phyloP scores from a whole-genome alignment of 1,140 invertebrate species.

The Drosophila bipectinata region DNA sequence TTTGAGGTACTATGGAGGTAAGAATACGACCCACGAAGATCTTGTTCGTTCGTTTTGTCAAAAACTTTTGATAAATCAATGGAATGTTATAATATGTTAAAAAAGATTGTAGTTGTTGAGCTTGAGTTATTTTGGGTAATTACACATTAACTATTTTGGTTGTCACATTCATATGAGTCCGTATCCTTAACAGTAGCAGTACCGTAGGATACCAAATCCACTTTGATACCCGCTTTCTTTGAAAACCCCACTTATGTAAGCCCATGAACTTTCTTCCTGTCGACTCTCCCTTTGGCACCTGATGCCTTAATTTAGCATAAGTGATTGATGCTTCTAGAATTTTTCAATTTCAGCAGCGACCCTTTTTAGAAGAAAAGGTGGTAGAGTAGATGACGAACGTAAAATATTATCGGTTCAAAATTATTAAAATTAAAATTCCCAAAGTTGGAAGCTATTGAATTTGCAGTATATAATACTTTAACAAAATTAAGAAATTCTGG shows the following conservation, averaged over 20 bases:
- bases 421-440: background rate
- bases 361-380: background rate
- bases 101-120: no score
- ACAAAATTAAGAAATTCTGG: no score
- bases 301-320: constrained; percentile 64
- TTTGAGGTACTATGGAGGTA: no score
- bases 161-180: background rate
- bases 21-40: no score
- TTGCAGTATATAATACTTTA: no score
- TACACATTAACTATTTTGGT: no score
- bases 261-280: background rate
- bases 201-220: background rate
- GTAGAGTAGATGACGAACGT: background rate
- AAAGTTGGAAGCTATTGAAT: no score
- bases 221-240: background rate
- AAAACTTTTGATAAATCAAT: no score
- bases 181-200: background rate
- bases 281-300: constrained; percentile 6
- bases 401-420: background rate
- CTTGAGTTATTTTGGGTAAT: no score
- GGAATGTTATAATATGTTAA: no score
- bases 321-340: constrained; percentile 63
- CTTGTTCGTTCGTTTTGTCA: no score
- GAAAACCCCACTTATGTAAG: background rate
- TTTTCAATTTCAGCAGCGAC: constrained; percentile 20